A percentile compares a stretch with the other conserved stretches of the same genome.
Evolutionary conservation across 2,888 invertebrate genomes (phyloP).

Genomic region (Ferdinandea cuprea): DNA sequence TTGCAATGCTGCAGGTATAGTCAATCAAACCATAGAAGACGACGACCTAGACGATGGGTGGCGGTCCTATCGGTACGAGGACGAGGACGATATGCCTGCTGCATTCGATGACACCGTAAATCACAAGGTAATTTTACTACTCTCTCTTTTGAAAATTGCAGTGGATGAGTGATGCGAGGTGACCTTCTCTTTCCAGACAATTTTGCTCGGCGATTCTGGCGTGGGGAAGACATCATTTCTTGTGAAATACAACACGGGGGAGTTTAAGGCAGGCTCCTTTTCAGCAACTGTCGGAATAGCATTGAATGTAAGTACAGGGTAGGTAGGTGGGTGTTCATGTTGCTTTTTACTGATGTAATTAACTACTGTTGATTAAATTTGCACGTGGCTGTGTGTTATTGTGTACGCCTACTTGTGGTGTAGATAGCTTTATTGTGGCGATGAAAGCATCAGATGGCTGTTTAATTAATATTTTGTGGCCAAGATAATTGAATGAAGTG

Average conservation of each 20-base stretch:
- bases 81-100: slow-evolving; percentile 78
- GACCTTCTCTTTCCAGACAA: slow-evolving; percentile 87
- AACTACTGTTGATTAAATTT: slow-evolving; percentile 40
- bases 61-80: slow-evolving; percentile 82
- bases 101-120: slow-evolving; percentile 85
- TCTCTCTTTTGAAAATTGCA: background rate
- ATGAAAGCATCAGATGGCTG: slow-evolving; percentile 38
- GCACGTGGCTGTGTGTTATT: slow-evolving; percentile 19
- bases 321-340: background rate
- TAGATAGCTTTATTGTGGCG: slow-evolving; percentile 29
- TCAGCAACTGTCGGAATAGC: slow-evolving; percentile 98
- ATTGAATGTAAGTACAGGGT: slow-evolving; percentile 91
- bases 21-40: slow-evolving; percentile 75
- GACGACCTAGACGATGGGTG: slow-evolving; percentile 81
- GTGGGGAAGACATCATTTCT: slow-evolving; percentile 96
- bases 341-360: slow-evolving; percentile 2
- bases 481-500: slow-evolving; percentile 36
- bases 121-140: slow-evolving; percentile 85
- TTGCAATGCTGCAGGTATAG: slow-evolving; percentile 77
- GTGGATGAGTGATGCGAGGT: background rate
- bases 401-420: slow-evolving; percentile 7
- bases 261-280: slow-evolving; percentile 94
- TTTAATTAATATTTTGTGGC: slow-evolving; percentile 45
- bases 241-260: slow-evolving; percentile 96
- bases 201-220: slow-evolving; percentile 96